These are phyloP conservation scores for Eupithecia centaureata DNA, from an alignment of 2,888 invertebrate genomes.

Conservation along the genomic window DNA sequence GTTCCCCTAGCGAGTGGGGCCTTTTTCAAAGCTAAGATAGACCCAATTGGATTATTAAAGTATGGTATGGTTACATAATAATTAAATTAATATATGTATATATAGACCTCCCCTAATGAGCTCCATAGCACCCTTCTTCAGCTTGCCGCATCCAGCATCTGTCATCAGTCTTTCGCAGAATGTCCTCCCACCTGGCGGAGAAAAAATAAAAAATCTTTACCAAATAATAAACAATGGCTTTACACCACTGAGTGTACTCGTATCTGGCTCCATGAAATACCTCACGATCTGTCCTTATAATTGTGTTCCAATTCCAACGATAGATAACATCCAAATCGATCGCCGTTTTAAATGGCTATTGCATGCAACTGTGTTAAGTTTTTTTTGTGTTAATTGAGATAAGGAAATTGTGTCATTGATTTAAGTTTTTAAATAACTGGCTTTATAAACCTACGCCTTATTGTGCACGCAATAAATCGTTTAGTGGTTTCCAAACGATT, in stretches of 20 bases:
- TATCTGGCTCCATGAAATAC: slow-evolving; percentile 52
- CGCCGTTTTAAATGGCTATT: slow-evolving; percentile 29
- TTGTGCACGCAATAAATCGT: slow-evolving; percentile 7
- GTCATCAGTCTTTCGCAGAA: too few species aligned
- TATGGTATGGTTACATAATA: too few species aligned
- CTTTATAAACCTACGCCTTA: neutral
- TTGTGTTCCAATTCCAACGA: slow-evolving; percentile 59
- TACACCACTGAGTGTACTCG: slow-evolving; percentile 36
- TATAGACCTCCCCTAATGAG: too few species aligned
- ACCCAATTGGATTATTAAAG: too few species aligned
- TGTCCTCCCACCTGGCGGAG: too few species aligned
- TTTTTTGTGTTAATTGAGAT: slow-evolving; percentile 33
- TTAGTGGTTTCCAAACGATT: slow-evolving; percentile 4
- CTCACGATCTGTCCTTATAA: slow-evolving; percentile 67
- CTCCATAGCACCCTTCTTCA: too few species aligned
- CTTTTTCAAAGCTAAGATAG: too few species aligned
- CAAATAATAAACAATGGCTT: neutral
- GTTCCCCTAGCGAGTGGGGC: too few species aligned
- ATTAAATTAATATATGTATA: too few species aligned
- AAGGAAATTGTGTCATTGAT: slow-evolving; percentile 32
- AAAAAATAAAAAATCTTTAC: neutral
- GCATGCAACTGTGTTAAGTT: slow-evolving; percentile 32
- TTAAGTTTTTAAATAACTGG: slow-evolving; percentile 5
- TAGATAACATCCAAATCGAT: slow-evolving; percentile 45
- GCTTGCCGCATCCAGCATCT: too few species aligned